phyloP scores from a whole-genome alignment of 2,888 invertebrate species.

The Caenorhabditis uteleia region DNA sequence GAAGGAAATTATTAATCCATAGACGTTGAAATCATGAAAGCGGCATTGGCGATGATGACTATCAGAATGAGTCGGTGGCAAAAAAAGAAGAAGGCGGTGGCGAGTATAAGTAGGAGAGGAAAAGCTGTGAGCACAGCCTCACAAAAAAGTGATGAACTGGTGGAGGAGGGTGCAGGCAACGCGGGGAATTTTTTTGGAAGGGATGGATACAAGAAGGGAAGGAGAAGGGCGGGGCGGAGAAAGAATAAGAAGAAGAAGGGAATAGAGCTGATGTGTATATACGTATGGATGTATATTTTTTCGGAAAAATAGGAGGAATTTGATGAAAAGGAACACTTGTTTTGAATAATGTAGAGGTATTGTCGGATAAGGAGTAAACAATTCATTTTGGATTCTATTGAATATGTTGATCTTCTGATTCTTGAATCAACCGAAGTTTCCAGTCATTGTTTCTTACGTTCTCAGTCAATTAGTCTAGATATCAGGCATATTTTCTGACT shows the following conservation, averaged over 20 bases:
- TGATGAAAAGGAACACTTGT: too few species aligned
- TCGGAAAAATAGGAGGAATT: not conserved
- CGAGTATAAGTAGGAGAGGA: not conserved
- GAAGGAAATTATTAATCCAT: too few species aligned
- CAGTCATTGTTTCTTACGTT: too few species aligned
- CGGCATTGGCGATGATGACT: slow-evolving; percentile 5
- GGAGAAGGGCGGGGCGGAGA: not conserved
- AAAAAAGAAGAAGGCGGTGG: slow-evolving; percentile 7
- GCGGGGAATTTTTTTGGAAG: not conserved
- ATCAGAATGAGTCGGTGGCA: slow-evolving; percentile 10
- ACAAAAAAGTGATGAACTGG: not conserved
- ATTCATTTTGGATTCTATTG: too few species aligned
- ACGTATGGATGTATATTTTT: too few species aligned
- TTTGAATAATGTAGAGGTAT: not conserved
- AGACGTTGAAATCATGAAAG: not conserved
- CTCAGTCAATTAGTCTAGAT: too few species aligned
- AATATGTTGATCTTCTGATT: too few species aligned
- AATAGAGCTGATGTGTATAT: not conserved
- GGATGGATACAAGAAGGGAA: not conserved
- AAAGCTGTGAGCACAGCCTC: not conserved
- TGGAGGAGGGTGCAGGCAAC: not conserved
- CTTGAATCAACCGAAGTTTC: too few species aligned
- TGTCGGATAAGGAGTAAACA: not conserved
- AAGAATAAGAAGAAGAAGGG: slow-evolving; percentile 9
- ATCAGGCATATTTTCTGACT: too few species aligned